Percentiles rank a stretch among this genome's conserved stretches.
These are phyloP conservation scores for Lasioglossum malachurum DNA, from an alignment of 2,888 invertebrate species.

Conservation along the genomic window DNA sequence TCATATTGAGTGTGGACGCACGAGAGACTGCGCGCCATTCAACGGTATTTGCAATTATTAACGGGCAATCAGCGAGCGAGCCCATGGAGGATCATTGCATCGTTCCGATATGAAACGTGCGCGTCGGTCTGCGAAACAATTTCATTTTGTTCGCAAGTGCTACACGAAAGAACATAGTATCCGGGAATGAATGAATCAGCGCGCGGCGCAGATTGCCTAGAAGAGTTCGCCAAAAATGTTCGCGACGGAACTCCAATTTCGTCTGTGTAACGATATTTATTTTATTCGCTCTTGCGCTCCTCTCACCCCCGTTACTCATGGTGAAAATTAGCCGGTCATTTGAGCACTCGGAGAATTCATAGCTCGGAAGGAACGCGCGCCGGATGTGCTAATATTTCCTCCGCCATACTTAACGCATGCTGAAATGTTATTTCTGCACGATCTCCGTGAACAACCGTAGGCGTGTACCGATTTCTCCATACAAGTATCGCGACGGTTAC, in stretches of 20 bases:
- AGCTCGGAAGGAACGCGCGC: neutral
- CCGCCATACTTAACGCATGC: neutral
- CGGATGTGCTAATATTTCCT: constrained; percentile 20
- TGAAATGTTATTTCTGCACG: constrained; percentile 40
- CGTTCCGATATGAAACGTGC: neutral
- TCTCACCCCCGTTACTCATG: neutral
- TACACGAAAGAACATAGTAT: neutral
- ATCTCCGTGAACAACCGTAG: constrained; percentile 25
- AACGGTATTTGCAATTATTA: constrained; percentile 20
- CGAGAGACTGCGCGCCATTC: neutral
- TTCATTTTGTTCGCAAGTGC: neutral
- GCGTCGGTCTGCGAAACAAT: neutral
- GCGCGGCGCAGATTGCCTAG: neutral
- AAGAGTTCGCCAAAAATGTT: constrained; percentile 28
- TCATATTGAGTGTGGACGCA: neutral
- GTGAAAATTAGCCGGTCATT: constrained; percentile 22
- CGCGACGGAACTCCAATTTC: constrained; percentile 4
- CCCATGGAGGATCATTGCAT: neutral
- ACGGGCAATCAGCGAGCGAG: constrained; percentile 3
- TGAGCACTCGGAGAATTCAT: constrained; percentile 18
- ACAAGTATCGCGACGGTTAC: constrained; percentile 58
- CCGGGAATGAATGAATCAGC: constrained; percentile 4
- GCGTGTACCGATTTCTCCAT: constrained; percentile 53
- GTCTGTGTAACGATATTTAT: constrained; percentile 17
- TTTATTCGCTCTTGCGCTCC: neutral